These are phyloP conservation scores for Gallinago jamesoni DNA, from an alignment of 2,113 vertebrate genomes.

Conservation along the genomic window DNA sequence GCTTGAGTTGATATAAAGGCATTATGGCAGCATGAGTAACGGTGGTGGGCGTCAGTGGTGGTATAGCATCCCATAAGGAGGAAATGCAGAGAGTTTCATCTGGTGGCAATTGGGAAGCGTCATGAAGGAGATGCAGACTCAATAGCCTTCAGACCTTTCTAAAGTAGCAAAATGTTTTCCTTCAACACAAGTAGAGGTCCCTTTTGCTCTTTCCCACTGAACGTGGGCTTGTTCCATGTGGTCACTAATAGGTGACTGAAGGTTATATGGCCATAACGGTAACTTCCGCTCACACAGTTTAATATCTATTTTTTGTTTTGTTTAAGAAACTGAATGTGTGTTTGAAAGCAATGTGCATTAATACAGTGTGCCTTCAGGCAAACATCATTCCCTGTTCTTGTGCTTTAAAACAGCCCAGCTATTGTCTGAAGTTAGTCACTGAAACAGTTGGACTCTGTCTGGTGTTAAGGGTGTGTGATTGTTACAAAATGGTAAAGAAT, in stretches of 20 bases:
- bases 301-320: neutral
- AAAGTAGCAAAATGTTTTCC: neutral
- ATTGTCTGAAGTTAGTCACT: conserved; percentile 3
- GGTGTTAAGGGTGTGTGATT: neutral
- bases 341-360: conserved; percentile 25
- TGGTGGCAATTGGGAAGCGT: neutral
- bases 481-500: neutral
- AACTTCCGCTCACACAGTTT: neutral
- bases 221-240: neutral
- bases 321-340: neutral
- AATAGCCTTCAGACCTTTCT: neutral
- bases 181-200: neutral
- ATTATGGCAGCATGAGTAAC: neutral
- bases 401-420: neutral
- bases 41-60: neutral
- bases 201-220: neutral
- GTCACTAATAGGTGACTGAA: neutral
- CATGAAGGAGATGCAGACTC: neutral
- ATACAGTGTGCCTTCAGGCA: conserved; percentile 32
- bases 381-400: neutral
- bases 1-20: neutral
- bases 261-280: neutral
- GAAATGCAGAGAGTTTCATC: neutral
- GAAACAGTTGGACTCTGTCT: conserved; percentile 20
- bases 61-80: neutral